A percentile compares a stretch with the other conserved stretches of the same genome.
These are phyloP conservation scores for Erebia palarica DNA, from an alignment of 2,888 invertebrate genomes.

Conservation along the genomic window DNA sequence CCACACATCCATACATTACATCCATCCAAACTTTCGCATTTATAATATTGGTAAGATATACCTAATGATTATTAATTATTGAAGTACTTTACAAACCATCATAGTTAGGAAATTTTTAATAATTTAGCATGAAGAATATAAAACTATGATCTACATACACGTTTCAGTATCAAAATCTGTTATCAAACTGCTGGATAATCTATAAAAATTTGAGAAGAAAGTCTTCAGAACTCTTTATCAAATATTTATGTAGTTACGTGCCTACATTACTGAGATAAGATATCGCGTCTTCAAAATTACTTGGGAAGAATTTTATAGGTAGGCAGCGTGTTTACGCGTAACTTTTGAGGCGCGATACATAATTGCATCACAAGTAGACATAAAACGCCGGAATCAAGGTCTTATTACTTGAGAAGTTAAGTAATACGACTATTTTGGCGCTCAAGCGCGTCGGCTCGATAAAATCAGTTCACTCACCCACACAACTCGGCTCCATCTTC, in stretches of 20 bases:
- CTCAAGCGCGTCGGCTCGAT: constrained; percentile 34
- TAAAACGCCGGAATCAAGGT: constrained; percentile 52
- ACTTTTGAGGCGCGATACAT: constrained; percentile 38
- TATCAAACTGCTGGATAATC: constrained; percentile 47
- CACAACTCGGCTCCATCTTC: constrained; percentile 68
- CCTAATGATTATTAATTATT: no score
- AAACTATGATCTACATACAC: constrained; percentile 32
- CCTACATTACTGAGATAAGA: constrained; percentile 60
- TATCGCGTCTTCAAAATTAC: constrained; percentile 48
- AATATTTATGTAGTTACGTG: constrained; percentile 44
- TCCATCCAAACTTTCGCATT: no score
- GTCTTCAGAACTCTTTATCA: constrained; percentile 48
- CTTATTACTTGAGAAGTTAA: constrained; percentile 42
- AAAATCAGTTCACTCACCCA: constrained; percentile 61
- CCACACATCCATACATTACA: no score
- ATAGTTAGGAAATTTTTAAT: not conserved
- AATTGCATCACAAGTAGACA: constrained; percentile 47
- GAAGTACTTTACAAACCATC: no score
- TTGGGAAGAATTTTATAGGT: constrained; percentile 36
- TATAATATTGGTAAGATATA: no score
- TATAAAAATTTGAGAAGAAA: constrained; percentile 46
- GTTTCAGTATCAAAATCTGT: constrained; percentile 25
- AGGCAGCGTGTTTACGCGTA: constrained; percentile 28
- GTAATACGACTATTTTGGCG: constrained; percentile 27
- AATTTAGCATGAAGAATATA: not conserved